Conservation (phyloP, 92 coral and sea anemone genomes). For the Porites cylindrica region DNA sequence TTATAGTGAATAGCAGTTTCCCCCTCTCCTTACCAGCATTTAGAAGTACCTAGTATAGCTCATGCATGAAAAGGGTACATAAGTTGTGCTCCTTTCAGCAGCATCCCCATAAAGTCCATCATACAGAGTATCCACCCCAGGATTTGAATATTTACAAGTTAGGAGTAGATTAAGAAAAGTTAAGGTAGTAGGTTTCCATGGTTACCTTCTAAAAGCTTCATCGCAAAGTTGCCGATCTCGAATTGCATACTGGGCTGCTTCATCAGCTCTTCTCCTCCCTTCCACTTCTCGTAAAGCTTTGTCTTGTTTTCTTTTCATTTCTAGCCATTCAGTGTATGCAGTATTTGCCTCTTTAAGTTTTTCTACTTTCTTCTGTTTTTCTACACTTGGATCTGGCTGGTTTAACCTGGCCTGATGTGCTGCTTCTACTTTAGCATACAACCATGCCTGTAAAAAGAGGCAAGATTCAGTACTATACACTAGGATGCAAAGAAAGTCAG, state of each 20-base stretch:
- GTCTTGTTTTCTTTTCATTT: constrained; percentile 71
- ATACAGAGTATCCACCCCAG: too few species aligned
- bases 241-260: constrained; percentile 86
- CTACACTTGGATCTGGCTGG: constrained; percentile 65
- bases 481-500: too few species aligned
- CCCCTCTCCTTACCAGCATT: too few species aligned
- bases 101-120: too few species aligned
- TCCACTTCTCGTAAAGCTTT: constrained; percentile 73
- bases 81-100: too few species aligned
- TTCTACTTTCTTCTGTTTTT: constrained; percentile 34
- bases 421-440: constrained; percentile 80
- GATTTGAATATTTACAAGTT: background rate
- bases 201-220: constrained; percentile 94
- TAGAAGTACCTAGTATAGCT: too few species aligned
- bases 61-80: too few species aligned
- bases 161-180: background rate
- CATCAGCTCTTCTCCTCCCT: constrained; percentile 80
- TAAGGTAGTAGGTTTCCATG: background rate
- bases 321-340: constrained; percentile 88
- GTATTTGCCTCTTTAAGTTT: constrained; percentile 65
- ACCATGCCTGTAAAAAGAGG: constrained; percentile 81
- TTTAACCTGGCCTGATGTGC: constrained; percentile 70
- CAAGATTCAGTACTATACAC: too few species aligned
- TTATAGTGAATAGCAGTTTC: too few species aligned
- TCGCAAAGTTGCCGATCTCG: constrained; percentile 94